Evolutionary conservation across 2,797 vertebrate species (phyloP), one percentile per base, ranked within the genome.

Genomic region (Aldrovandia affinis): DNA sequence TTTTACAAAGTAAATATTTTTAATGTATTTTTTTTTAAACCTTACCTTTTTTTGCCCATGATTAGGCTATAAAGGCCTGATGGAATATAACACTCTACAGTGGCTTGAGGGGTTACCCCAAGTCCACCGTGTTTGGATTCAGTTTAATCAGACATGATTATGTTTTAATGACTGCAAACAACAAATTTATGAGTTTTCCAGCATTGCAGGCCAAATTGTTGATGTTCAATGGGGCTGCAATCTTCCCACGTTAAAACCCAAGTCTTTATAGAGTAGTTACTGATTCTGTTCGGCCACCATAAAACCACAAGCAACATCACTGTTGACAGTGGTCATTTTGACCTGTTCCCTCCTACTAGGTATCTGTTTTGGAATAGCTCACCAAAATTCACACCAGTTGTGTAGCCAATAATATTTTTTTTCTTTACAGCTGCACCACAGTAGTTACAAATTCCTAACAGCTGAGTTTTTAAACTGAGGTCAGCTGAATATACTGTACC

Each of bases 31-130:
- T 59, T 9, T 47, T 36, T 3, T 63, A 65, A 44, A 15, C 61
- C 28, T 47, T 82, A 30, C 1, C 10, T 57, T 83, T 81, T 83
- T 73, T 50, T 30, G 25, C 52, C 25, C 25, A 70, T 47, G 42
- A 61, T n/a, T 6, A 0, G 44, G 30, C 78, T 54, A 12, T 55
- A 18, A 54, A 55, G 47, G 39, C 25, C 25, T 28, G 20, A 54
- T 3, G 15, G 10, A 75, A 75, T 61, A 81, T 81, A 81, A 81
- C 36, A 55, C 75, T 10, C 61, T 65, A 30, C 12, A 82, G 65
- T 47, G 30, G 42, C 52, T 81, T 28, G 61, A 70, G 25, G 81
- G 61, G 33, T 15, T 18, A 30, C 47, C 59, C 36, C 81, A n/a
- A 50, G 63, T 42, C 81, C 10, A 39, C 25, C 47, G 55, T 33